Evolutionary conservation across 2,888 invertebrate genomes (phyloP), one percentile per base, ranked within the genome.

Genomic region (Stenoptilia bipunctidactyla): DNA sequence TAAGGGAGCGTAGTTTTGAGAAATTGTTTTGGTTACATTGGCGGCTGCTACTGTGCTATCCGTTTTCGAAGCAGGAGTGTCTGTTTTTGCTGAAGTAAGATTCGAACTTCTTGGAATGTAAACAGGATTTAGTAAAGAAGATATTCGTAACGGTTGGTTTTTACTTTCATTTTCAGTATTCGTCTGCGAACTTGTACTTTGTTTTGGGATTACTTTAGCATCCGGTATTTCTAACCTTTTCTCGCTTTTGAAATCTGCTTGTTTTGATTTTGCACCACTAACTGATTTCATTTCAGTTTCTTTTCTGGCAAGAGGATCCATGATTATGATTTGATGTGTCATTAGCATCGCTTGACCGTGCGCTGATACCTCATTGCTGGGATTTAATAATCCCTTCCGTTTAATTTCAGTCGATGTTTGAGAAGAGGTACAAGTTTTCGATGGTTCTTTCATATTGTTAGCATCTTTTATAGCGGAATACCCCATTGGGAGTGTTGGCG

Each of bases 401-500:
- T 3, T 5, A 5, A 8, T 5, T 20, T 3, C 20, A 5, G 20
- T 8, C 20, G 20, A 5, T 5, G 20, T 8, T 20, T 20, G 20
- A 5, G 8, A 20, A 20, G 20, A 20, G 3, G 20, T 20, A 3
- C 3, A 20, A 8, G 20, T 20, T 20, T 5, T 3, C 3, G 20
- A 8, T 20, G 8, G 8, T 8, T 20, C 20, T 20, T 20, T 8
- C 3, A 8, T 8, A 20, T 20, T 8, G 3, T 20, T 20, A 20
- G 8, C 3, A 20, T 20, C 8, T 3, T 20, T 20, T 20, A 8
- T 20, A 20, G 8, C 8, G 3, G 20, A 20, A n/a, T 4, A 9
- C 27, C 80, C 76, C 40, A 83, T 71, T 34, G 69, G 62, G 44
- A 80, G 60, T 25, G 80, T 82, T 14, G 79, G 68, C 10, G 68